Base-by-base conservation (phyloP, 2,888 invertebrate species). In the Polyommatus iphigenia region DNA sequence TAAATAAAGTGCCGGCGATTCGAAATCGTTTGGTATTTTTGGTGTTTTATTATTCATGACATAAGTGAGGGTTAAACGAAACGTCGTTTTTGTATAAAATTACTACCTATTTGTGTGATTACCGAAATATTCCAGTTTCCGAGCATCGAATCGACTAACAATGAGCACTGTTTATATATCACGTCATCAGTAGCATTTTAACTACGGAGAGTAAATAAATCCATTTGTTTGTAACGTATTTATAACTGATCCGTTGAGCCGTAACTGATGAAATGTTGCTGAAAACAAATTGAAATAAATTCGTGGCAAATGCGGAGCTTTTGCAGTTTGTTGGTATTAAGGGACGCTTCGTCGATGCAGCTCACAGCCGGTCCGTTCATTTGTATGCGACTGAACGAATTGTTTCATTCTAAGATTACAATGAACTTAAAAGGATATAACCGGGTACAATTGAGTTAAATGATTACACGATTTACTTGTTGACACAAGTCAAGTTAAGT, bases 1-100 rank as follows among this genome's bases (percentile, higher is more conserved):
- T 72, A 72, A 72, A 72, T 72, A 72, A 72, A 72, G 72, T 41
- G 72, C 36, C 20, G n/a, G 20, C 20, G 10, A 41, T 10, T 72
- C 41, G 72, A 72, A 72, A 72, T 72, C 72, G 41, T 72, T 75
- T 71, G 77, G 75, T 59, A 71, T 75, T 72, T 72, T 89, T 87
- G 87, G 88, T 88, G 88, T 87, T 90, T 85, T 86, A 89, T 90
- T 89, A 90, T 90, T 90, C 86, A 90, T 87, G 82, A 78, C 54
- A 77, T 73, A 79, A 79, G 77, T 75, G 75, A 77, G 75, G 77
- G 72, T 72, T 72, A 72, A 72, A 36, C 71, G 71, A 71, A 72
- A 41, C 41, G 72, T 72, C 77, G 77, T 75, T 79, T 78, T 77
- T 75, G 67, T 71, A 79, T 77, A 75, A 79, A 77, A 62, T 72